Conservation (phyloP, 2,888 invertebrate species). For the Ellobium chinense region DNA sequence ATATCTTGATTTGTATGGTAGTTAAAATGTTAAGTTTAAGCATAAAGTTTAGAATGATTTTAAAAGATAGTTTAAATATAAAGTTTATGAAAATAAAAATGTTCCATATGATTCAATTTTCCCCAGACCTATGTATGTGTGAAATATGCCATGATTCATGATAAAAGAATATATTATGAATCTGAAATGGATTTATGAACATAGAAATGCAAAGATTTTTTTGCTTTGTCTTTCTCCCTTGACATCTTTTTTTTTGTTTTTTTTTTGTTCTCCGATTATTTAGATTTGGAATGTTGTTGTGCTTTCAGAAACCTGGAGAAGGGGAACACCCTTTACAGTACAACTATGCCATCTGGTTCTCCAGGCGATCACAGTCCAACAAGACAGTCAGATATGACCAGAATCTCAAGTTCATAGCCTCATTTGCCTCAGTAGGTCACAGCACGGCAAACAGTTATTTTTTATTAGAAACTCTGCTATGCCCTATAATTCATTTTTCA, state of each 20-base stretch:
- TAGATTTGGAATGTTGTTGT: constrained; percentile 1
- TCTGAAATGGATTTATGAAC: too few species aligned
- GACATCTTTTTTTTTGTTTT: background rate
- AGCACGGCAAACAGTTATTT: too few species aligned
- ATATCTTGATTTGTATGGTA: too few species aligned
- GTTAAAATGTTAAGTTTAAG: too few species aligned
- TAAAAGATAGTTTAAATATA: too few species aligned
- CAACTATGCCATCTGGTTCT: constrained; percentile 96
- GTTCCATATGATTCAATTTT: too few species aligned
- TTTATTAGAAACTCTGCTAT: too few species aligned
- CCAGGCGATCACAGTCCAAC: constrained; percentile 83
- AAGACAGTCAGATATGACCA: constrained; percentile 84
- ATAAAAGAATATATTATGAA: too few species aligned
- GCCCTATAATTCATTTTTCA: background rate
- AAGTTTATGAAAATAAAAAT: too few species aligned
- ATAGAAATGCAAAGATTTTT: background rate
- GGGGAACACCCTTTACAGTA: constrained; percentile 95
- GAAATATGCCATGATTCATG: too few species aligned
- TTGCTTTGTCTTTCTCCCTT: background rate
- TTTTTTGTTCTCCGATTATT: background rate
- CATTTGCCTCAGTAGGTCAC: constrained; percentile 78
- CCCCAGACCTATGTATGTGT: too few species aligned
- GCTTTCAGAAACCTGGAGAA: constrained; percentile 81
- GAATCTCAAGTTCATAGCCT: constrained; percentile 89
- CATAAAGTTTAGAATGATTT: too few species aligned